Evolutionary conservation across 2,113 vertebrate species (phyloP), one percentile per base, ranked within the genome.

Genomic region (Labeo catla): DNA sequence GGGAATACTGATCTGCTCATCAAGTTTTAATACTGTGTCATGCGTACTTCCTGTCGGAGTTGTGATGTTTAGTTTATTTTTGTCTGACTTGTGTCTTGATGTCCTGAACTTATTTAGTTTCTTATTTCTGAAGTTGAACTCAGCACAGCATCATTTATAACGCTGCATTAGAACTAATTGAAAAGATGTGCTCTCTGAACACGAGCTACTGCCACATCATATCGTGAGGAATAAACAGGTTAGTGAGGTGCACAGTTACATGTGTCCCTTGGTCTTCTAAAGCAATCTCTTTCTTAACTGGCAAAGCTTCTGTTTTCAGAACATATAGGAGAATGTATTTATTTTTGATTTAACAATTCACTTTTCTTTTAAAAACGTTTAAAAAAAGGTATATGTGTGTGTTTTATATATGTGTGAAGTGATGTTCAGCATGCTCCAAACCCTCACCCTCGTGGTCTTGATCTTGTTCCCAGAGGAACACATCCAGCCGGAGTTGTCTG

Each of bases 401-500:
- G 70, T 73, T 39, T 28, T 28, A 0, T 57, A 8, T 1, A 34
- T 77, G 23, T 36, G 50, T 78, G 15, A 49, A 76, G 11, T 70
- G 80, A 49, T 82, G 80, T 68, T 81, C 8, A 34, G 15, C n/a
- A 28, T 84, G 68, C 13, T 84, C 21, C 7, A 66, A 23, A 66
- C 34, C 82, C 84, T 90, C 89, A 96, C 95, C 95, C 95, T 95
- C 34, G 96, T 96, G 90, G 95, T 96, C 93, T 95, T 96, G 91
- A 96, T 94, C 90, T 95, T 95, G 90, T 96, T 96, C 86, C 95
- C 95, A 61, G 94, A 93, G 39, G 93, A 95, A 89, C 96, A 96
- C 94, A 96, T 96, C 96, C 96, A 96, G 90, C 96, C 96, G 0
- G 96, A 96, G 92, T 96, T 96, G 92, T 96, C 96, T 79, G 96